Percentiles rank a stretch among this genome's conserved stretches.
These are phyloP conservation scores for Bolborhynchus lineola DNA, from an alignment of 2,113 vertebrate genomes.

Conservation along the genomic window DNA sequence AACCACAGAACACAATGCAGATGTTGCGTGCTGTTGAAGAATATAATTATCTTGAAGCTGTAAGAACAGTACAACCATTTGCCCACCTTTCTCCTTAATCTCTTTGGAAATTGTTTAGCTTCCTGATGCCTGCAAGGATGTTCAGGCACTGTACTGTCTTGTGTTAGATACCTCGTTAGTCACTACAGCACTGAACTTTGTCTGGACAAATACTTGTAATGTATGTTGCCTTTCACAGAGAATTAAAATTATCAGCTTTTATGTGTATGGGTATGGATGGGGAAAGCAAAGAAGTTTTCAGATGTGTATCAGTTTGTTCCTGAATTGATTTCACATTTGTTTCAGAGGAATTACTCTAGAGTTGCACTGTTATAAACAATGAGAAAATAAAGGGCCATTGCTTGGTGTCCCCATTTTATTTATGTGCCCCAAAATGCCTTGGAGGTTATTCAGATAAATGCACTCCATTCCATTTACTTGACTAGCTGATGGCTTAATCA, in stretches of 20 bases:
- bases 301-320: not conserved
- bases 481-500: constrained; percentile 52
- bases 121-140: not conserved
- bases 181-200: not conserved
- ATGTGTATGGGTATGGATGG: not conserved
- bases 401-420: not conserved
- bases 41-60: not conserved
- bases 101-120: not conserved
- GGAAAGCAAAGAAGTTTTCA: not conserved
- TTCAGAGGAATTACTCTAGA: not conserved
- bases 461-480: constrained; percentile 24
- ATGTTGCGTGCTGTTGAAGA: not conserved
- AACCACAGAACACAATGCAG: not conserved
- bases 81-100: not conserved
- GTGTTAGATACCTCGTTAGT: not conserved
- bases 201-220: not conserved
- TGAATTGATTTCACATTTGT: not conserved
- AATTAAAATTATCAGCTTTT: not conserved
- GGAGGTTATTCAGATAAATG: constrained; percentile 39
- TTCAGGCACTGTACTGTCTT: not conserved
- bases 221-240: not conserved
- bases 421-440: constrained; percentile 25
- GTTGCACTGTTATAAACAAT: not conserved
- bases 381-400: not conserved
- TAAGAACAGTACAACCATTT: not conserved